Conservation (phyloP, 2,113 vertebrate species). For the Fregata magnificens region DNA sequence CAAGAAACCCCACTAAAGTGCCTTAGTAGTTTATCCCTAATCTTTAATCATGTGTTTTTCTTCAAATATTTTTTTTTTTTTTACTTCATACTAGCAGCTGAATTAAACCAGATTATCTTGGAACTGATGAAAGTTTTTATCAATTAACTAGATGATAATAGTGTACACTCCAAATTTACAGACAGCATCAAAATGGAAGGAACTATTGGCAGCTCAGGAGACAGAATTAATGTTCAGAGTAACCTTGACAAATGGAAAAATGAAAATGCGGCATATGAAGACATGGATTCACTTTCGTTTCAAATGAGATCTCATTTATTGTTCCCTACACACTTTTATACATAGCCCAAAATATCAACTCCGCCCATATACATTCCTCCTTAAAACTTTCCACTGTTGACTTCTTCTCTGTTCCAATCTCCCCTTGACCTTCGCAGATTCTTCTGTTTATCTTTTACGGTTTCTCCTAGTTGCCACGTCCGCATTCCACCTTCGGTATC, state of each 20-base stretch:
- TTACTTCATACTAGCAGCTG: neutral
- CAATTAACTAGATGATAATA: neutral
- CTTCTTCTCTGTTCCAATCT: too few relatives aligned
- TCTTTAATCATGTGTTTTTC: neutral
- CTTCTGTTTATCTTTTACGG: too few relatives aligned
- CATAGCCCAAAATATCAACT: too few relatives aligned
- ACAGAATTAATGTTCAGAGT: neutral
- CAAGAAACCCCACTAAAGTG: neutral
- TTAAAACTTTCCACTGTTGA: too few relatives aligned
- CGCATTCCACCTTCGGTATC: too few relatives aligned
- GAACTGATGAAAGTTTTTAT: neutral
- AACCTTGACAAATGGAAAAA: neutral
- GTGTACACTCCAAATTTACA: neutral
- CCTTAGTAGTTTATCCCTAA: neutral
- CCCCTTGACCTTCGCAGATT: too few relatives aligned
- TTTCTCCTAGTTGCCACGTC: too few relatives aligned
- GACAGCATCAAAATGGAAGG: neutral
- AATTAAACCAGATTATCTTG: neutral
- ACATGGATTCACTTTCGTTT: too few relatives aligned
- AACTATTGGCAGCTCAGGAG: neutral
- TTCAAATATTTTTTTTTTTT: neutral
- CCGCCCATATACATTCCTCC: too few relatives aligned
- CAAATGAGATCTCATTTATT: too few relatives aligned
- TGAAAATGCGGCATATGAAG: too few relatives aligned
- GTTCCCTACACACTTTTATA: too few relatives aligned